Evolutionary conservation across 2,888 invertebrate genomes (phyloP).

Genomic region (Malthinus seriepunctatus): DNA sequence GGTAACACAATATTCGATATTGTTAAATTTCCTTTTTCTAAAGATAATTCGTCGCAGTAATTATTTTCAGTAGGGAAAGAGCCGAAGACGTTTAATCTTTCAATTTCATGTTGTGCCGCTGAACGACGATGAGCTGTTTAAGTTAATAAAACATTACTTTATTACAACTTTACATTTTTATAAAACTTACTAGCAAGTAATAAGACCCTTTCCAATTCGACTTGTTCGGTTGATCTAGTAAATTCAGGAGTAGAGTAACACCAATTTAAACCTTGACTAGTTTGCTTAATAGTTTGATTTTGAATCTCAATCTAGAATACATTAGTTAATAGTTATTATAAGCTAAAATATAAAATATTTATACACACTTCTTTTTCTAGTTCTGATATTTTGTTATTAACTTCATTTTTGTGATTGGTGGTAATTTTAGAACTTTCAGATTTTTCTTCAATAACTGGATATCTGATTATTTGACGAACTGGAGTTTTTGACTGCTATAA

Average conservation of each 20-base stretch:
- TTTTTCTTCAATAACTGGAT: slow-evolving; percentile 44
- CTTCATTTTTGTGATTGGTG: slow-evolving; percentile 47
- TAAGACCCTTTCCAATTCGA: slow-evolving; percentile 91
- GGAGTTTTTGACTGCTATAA: slow-evolving; percentile 40
- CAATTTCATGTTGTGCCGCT: slow-evolving; percentile 84
- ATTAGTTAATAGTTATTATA: background rate
- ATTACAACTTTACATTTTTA: no score
- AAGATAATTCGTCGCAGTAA: slow-evolving; percentile 59
- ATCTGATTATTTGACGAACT: slow-evolving; percentile 49
- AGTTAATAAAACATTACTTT: no score
- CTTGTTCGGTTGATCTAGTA: slow-evolving; percentile 88
- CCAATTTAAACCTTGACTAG: slow-evolving; percentile 86
- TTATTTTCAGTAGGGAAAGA: slow-evolving; percentile 64
- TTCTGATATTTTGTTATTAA: slow-evolving; percentile 66
- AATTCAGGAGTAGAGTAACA: slow-evolving; percentile 88
- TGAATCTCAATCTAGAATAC: slow-evolving; percentile 66
- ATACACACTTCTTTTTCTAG: slow-evolving; percentile 65
- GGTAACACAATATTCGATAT: slow-evolving; percentile 81
- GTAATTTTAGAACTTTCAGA: background rate
- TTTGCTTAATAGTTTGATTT: slow-evolving; percentile 85
- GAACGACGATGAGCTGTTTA: slow-evolving; percentile 81
- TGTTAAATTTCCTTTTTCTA: slow-evolving; percentile 64
- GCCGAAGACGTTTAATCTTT: slow-evolving; percentile 82
- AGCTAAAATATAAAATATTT: background rate
- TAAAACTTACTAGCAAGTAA: slow-evolving; percentile 88